Conservation (phyloP, 2,113 vertebrate genomes). For the Potamarius usumacintae region DNA sequence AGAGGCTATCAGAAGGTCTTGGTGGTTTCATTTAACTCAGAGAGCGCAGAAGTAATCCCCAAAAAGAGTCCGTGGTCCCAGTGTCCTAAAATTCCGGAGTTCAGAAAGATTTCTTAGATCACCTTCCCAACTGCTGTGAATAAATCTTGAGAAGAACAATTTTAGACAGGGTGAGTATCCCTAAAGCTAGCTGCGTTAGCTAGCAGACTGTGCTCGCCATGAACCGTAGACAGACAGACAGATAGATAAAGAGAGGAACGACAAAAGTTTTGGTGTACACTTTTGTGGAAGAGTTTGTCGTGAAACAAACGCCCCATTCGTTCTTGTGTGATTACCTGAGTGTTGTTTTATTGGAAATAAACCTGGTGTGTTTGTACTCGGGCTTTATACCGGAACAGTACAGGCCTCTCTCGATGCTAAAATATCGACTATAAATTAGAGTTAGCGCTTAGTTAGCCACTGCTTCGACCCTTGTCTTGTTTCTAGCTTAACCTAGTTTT, state of each 20-base stretch:
- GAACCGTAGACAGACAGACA: conserved; percentile 12
- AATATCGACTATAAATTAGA: background rate
- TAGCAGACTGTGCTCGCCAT: conserved; percentile 32
- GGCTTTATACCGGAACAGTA: conserved; percentile 46
- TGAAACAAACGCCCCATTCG: background rate
- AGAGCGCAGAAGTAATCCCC: conserved; percentile 46
- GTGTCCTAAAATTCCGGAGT: conserved; percentile 42
- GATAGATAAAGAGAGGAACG: background rate
- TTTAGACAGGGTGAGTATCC: conserved; percentile 67
- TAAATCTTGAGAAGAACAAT: conserved; percentile 57
- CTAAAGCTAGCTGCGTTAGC: conserved; percentile 47
- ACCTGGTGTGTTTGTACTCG: background rate
- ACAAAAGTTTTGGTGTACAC: conserved; percentile 16
- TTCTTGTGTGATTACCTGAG: background rate
- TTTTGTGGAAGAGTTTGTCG: background rate
- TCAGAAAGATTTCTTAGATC: conserved; percentile 54
- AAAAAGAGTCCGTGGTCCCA: conserved; percentile 44
- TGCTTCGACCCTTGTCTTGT: conserved; percentile 14
- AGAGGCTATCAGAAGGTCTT: conserved; percentile 54
- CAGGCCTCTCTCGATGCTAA: conserved; percentile 48
- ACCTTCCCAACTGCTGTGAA: conserved; percentile 57
- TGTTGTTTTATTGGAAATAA: background rate
- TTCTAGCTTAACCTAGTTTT: background rate
- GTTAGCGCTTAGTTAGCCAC: background rate
- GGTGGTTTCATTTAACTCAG: conserved; percentile 53